phyloP scores from a whole-genome alignment of 1,140 invertebrate genomes.

The Bombyx mandarina region DNA sequence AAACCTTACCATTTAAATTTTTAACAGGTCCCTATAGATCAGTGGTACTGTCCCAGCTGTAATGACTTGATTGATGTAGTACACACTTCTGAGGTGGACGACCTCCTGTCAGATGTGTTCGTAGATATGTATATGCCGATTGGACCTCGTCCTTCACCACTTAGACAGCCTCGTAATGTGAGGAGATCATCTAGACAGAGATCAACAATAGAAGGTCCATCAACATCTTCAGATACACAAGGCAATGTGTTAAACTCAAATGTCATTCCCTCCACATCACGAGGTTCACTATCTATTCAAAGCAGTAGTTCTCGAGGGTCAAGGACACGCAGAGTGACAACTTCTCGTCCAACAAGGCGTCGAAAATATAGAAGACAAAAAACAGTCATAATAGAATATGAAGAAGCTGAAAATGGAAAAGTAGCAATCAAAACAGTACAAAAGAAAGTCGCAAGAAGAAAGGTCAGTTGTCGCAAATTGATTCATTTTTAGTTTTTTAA shows the following conservation, averaged over 20 bases:
- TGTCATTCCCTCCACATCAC: conserved; percentile 26
- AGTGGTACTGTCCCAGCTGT: conserved; percentile 92
- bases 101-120: conserved; percentile 21
- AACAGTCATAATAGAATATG: conserved; percentile 71
- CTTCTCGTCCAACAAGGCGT: conserved; percentile 13
- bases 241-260: conserved; percentile 10
- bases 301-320: conserved; percentile 12
- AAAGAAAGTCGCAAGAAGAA: conserved; percentile 54
- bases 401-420: conserved; percentile 71
- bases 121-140: conserved; percentile 49
- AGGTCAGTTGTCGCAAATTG: conserved; percentile 22
- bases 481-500: too few species aligned
- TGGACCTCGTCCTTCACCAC: conserved; percentile 28
- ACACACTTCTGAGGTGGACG: conserved; percentile 60
- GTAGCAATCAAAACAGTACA: conserved; percentile 69
- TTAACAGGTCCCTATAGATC: conserved; percentile 70
- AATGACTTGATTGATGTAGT: conserved; percentile 52
- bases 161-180: conserved; percentile 24
- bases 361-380: conserved; percentile 52
- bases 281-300: conserved; percentile 13
- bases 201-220: conserved; percentile 51
- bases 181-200: conserved; percentile 25
- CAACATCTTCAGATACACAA: conserved; percentile 66
- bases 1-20: conserved; percentile 6
- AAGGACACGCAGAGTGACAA: conserved; percentile 17